Conservation (phyloP, 2,113 vertebrate genomes). For the Gnathonemus longibarbis region DNA sequence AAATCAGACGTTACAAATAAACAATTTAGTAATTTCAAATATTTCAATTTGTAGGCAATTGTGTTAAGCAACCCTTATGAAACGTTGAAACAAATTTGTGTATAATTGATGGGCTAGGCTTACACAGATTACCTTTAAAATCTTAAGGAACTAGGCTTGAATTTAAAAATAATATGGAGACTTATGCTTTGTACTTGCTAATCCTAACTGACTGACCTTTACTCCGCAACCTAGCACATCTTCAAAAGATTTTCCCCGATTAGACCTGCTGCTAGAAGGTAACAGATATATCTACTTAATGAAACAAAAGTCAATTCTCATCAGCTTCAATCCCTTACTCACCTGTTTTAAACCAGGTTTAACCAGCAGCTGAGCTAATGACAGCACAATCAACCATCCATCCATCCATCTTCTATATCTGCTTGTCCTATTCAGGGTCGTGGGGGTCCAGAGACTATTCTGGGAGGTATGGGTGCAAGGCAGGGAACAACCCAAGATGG, state of each 20-base stretch:
- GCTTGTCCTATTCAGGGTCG: not conserved
- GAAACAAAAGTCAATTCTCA: not conserved
- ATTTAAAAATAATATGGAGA: not conserved
- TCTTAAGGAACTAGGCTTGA: not conserved
- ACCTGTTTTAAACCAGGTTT: not conserved
- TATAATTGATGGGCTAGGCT: not conserved
- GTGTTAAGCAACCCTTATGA: not conserved
- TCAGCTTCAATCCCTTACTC: not conserved
- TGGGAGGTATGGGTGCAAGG: not conserved
- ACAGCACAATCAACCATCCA: not conserved
- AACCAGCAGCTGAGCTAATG: not conserved
- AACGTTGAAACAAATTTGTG: not conserved
- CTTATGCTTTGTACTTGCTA: not conserved
- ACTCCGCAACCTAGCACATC: not conserved
- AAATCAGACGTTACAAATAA: not conserved
- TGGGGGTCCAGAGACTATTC: not conserved
- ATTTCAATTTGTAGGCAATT: not conserved
- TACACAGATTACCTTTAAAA: not conserved
- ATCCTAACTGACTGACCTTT: not conserved
- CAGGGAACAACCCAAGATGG: not conserved
- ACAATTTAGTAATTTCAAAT: not conserved
- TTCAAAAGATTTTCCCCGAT: not conserved
- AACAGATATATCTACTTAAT: not conserved
- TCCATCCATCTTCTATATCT: not conserved
- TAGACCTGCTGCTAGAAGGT: not conserved